These are phyloP conservation scores for Ophioninae sp. DNA, from an alignment of 2,888 invertebrate genomes.

Conservation along the genomic window DNA sequence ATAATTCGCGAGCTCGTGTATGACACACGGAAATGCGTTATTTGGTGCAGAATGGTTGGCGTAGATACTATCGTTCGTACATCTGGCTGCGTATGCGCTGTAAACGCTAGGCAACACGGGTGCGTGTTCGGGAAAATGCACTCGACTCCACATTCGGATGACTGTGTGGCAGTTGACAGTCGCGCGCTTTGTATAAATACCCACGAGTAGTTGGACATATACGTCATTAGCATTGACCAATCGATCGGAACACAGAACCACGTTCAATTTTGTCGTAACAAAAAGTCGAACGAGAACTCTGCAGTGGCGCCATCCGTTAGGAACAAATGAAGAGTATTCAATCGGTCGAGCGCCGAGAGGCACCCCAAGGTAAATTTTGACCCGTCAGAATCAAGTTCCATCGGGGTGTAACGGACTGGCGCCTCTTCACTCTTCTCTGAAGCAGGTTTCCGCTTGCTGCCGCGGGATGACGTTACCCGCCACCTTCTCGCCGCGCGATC, in stretches of 20 bases:
- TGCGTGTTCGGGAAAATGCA: not conserved
- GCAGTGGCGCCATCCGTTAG: not conserved
- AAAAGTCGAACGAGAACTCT: too few species aligned
- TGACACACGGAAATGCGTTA: not conserved
- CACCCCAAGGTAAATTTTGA: too few species aligned
- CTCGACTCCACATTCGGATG: not conserved
- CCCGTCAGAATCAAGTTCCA: too few species aligned
- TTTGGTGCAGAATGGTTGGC: not conserved
- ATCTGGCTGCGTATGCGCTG: not conserved
- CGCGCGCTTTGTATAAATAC: not conserved
- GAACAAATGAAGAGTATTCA: not conserved
- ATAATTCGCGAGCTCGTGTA: not conserved
- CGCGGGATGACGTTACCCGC: not conserved
- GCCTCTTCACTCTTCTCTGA: not conserved
- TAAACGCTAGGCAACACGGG: not conserved
- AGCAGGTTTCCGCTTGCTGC: not conserved
- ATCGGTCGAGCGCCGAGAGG: too few species aligned
- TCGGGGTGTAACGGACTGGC: too few species aligned
- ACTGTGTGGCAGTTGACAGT: not conserved
- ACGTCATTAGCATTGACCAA: not conserved
- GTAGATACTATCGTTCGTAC: not conserved
- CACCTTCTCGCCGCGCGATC: not conserved
- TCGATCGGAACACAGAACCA: not conserved
- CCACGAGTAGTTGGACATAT: not conserved
- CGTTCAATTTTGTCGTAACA: too few species aligned